These are phyloP conservation scores for Andrena marginata DNA, from an alignment of 2,888 invertebrate species.

Conservation along the genomic window DNA sequence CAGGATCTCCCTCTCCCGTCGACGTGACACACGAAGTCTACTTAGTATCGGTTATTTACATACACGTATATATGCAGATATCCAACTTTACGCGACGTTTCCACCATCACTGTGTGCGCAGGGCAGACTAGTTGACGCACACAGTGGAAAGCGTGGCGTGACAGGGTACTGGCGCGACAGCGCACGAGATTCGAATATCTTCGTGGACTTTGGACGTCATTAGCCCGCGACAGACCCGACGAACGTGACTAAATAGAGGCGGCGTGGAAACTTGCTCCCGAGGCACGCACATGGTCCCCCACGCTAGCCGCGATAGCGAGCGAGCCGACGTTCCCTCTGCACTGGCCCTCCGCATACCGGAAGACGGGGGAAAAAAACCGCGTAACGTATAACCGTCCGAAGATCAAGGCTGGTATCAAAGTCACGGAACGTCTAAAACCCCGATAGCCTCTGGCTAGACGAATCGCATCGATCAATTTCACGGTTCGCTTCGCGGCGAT, in stretches of 20 bases:
- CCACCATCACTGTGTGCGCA: background rate
- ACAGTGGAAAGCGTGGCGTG: slow-evolving; percentile 16
- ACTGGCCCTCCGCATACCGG: background rate
- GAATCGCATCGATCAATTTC: slow-evolving; percentile 5
- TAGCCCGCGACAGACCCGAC: slow-evolving; percentile 42
- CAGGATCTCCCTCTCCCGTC: background rate
- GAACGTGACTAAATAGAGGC: slow-evolving; percentile 11
- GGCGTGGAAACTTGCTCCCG: slow-evolving; percentile 4
- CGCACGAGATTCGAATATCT: slow-evolving; percentile 62
- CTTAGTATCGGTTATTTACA: background rate
- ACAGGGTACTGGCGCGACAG: slow-evolving; percentile 35
- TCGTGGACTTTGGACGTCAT: slow-evolving; percentile 71
- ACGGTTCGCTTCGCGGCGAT: slow-evolving; percentile 13
- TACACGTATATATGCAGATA: background rate
- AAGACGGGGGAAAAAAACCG: background rate
- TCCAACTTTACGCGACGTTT: background rate
- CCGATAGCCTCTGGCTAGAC: background rate
- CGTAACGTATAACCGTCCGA: background rate
- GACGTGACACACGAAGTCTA: background rate
- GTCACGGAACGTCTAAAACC: background rate
- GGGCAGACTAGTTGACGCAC: background rate
- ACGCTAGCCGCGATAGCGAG: slow-evolving; percentile 1
- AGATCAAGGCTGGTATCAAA: slow-evolving; percentile 1
- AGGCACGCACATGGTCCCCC: slow-evolving; percentile 11
- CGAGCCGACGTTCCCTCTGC: slow-evolving; percentile 16